Evolutionary conservation across 2,113 vertebrate genomes (phyloP).

Genomic region (Glaucidium brasilianum): DNA sequence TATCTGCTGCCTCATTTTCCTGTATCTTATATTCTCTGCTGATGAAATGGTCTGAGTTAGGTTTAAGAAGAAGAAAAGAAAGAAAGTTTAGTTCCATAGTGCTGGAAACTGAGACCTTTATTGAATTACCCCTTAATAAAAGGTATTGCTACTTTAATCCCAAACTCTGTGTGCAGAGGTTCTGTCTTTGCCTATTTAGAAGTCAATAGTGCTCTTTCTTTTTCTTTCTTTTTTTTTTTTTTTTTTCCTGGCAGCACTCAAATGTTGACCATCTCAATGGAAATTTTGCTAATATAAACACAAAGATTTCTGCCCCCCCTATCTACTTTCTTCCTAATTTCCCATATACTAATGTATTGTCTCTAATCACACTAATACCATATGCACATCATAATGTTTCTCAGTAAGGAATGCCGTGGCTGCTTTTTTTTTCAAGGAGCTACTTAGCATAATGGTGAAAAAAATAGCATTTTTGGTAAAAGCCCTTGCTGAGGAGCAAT

Average conservation of each 20-base stretch:
- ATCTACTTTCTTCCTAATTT: not conserved
- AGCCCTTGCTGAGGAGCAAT: not conserved
- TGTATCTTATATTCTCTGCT: not conserved
- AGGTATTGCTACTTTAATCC: not conserved
- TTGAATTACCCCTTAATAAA: not conserved
- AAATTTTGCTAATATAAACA: not conserved
- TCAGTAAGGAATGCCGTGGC: not conserved
- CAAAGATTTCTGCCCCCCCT: not conserved
- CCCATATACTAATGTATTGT: not conserved
- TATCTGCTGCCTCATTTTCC: not conserved
- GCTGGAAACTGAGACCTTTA: not conserved
- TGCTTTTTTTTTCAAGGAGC: not conserved
- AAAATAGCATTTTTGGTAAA: not conserved
- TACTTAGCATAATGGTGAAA: not conserved
- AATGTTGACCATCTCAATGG: not conserved
- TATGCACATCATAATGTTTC: not conserved
- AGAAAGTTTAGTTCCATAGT: not conserved
- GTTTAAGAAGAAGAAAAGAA: not conserved
- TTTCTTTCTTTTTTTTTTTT: not conserved
- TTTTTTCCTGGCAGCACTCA: not conserved
- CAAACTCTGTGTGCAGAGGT: not conserved
- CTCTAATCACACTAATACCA: not conserved
- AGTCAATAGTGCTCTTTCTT: not conserved
- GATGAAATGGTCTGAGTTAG: not conserved
- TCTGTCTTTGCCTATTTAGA: not conserved